These are phyloP conservation scores for Lutraria rhynchaena DNA, from an alignment of 1,140 invertebrate species.

Conservation along the genomic window DNA sequence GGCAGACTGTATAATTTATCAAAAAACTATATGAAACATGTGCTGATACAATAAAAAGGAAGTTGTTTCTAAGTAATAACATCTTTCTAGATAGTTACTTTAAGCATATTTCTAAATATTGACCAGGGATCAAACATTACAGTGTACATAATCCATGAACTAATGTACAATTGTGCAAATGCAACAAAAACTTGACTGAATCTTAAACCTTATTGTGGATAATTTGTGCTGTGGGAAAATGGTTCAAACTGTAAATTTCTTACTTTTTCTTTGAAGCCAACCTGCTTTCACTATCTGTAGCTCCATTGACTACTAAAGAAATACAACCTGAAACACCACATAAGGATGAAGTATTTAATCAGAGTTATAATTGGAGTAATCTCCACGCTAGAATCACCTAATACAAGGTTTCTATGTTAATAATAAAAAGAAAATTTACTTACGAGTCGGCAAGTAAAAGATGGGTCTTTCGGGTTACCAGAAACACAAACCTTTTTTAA, in stretches of 20 bases:
- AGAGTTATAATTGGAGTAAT: not conserved
- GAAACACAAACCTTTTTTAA: no score
- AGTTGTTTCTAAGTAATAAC: no score
- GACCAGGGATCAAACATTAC: no score
- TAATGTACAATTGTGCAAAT: no score
- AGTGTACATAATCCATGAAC: no score
- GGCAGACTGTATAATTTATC: no score
- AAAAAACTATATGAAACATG: no score
- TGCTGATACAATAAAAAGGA: no score
- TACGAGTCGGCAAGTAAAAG: not conserved
- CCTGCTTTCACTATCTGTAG: conserved; percentile 69
- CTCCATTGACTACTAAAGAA: conserved; percentile 17
- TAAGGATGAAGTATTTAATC: not conserved
- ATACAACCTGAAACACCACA: not conserved
- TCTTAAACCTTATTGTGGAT: not conserved
- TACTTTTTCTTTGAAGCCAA: conserved; percentile 69
- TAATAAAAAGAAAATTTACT: not conserved
- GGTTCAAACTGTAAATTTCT: conserved; percentile 31
- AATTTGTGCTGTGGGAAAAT: not conserved
- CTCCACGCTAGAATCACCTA: not conserved
- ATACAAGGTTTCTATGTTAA: not conserved
- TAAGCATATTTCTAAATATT: no score
- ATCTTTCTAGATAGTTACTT: no score
- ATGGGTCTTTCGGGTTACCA: not conserved
- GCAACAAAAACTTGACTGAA: no score